Base-by-base conservation (phyloP, 2,797 vertebrate genomes). In the Taenioides sp. region DNA sequence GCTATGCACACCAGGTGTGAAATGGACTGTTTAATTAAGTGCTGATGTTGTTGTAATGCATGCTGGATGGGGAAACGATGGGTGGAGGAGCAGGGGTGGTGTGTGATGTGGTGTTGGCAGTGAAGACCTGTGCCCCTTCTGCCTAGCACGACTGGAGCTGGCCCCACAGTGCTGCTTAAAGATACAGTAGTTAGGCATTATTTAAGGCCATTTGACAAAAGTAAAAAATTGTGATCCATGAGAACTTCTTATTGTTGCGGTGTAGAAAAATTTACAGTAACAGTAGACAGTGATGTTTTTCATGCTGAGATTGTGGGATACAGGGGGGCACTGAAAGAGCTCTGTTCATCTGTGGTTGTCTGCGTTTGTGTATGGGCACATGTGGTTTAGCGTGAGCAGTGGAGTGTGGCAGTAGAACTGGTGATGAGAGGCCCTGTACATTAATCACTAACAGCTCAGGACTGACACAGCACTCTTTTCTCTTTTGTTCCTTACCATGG, bases 21-120 rank as follows among this genome's bases (percentile, higher is more conserved):
- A 94, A 94, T 94, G 91, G 92, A 92, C 92, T 94, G 92, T 94
- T 94, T 94, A 93, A 94, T 94, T 93, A 94, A 94, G 92, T 94
- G 93, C 93, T 94, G 92, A 94, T 94, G 93, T 93, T 93, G 90
- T 93, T 93, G 90, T 94, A 93, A 93, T 94, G 91, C 92, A 91
- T 91, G 89, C 87, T 87, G 86, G 83, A 84, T 88, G 76, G 72
- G 61, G 67, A 78, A 82, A 67, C 72, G 77, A 74, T 60, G 69
- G 79, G 60, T 73, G 69, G 76, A 61, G 76, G 70, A 63, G n/a
- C 71, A 58, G 55, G 69, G 34, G 40, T 27, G 67, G 57, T 67
- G 75, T 64, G 25, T 67, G 63, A 23, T 60, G 49, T 68, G 71
- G 37, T 76, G 78, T 75, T 65, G 80, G 75, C 7, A 59, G 75